Evolutionary conservation across 92 coral and sea anemone species (phyloP).

Genomic region (Actinostola sp.): DNA sequence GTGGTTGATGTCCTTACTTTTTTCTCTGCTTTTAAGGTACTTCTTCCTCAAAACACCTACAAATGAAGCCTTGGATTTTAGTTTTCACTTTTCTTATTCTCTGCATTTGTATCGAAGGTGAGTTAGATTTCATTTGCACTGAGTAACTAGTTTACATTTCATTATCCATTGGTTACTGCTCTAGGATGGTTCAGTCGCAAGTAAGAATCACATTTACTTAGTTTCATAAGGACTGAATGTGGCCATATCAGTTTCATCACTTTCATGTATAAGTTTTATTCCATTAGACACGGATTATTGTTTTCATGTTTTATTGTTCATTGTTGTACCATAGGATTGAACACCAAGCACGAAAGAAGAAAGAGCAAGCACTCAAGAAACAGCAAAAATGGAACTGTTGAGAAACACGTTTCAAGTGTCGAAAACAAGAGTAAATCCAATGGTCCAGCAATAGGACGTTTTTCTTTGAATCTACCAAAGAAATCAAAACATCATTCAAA

Average conservation of each 20-base stretch:
- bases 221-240: no score
- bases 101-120: constrained; percentile 16
- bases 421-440: background rate
- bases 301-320: no score
- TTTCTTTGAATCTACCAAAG: constrained; percentile 4
- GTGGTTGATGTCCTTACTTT: background rate
- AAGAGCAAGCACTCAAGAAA: background rate
- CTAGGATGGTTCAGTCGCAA: no score
- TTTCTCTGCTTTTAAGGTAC: background rate
- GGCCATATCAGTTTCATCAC: no score
- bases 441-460: constrained; percentile 11
- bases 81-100: constrained; percentile 8
- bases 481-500: constrained; percentile 12
- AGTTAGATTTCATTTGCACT: background rate
- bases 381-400: background rate
- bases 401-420: background rate
- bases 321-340: background rate
- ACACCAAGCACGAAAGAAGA: constrained; percentile 20
- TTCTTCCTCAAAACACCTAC: background rate
- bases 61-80: constrained; percentile 26
- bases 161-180: background rate
- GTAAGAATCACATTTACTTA: no score
- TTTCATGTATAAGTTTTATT: no score
- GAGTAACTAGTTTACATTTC: no score
- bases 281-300: no score